Evolutionary conservation across 2,797 vertebrate species (phyloP).

Genomic region (Balearica regulorum): DNA sequence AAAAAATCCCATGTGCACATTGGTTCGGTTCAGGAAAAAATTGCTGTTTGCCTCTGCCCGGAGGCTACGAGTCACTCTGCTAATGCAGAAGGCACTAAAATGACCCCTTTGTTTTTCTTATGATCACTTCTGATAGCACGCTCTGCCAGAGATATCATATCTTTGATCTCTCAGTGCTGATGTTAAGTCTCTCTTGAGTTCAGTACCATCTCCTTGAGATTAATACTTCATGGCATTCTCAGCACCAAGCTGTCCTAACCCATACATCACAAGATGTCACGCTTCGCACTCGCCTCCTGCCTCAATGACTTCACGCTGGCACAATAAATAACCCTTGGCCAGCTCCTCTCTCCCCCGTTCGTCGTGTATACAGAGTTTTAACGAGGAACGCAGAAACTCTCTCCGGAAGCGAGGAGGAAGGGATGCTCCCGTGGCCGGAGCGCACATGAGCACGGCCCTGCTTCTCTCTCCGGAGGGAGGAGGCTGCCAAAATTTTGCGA

Average conservation of each 20-base stretch:
- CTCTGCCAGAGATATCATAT: conserved; percentile 69
- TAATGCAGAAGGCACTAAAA: conserved; percentile 50
- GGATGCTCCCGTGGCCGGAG: neutral
- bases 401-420: neutral
- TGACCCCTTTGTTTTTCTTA: conserved; percentile 69
- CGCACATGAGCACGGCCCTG: fast-evolving
- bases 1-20: neutral
- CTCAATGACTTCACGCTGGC: conserved; percentile 55
- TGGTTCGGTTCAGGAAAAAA: neutral
- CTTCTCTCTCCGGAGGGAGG: neutral
- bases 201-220: conserved; percentile 74
- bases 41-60: neutral
- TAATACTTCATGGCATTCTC: conserved; percentile 77
- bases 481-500: neutral
- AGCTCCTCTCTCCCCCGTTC: neutral
- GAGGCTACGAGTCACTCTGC: conserved; percentile 31
- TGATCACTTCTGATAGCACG: conserved; percentile 57
- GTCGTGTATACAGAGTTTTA: neutral
- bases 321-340: conserved; percentile 37
- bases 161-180: conserved; percentile 72
- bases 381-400: neutral
- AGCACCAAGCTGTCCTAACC: conserved; percentile 83
- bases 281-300: conserved; percentile 74
- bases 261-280: conserved; percentile 79
- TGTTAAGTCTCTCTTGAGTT: conserved; percentile 73